Evolutionary conservation across 2,113 vertebrate species (phyloP).

Genomic region (Corythornis vintsioides): DNA sequence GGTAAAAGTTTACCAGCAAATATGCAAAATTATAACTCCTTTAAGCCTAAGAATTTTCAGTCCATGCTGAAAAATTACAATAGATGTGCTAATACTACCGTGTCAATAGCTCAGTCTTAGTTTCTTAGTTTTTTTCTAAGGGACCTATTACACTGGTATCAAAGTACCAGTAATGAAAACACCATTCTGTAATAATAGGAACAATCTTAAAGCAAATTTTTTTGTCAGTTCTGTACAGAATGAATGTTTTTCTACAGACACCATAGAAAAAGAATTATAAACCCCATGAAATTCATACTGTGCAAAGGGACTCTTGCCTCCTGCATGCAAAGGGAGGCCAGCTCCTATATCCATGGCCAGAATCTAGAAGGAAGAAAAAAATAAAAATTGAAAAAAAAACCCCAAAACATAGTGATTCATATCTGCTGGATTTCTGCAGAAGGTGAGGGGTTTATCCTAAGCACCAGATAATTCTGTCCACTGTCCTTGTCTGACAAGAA

Average conservation of each 20-base stretch:
- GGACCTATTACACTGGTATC: background rate
- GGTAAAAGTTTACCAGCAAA: background rate
- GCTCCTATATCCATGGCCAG: background rate
- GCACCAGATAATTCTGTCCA: background rate
- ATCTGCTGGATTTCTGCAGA: background rate
- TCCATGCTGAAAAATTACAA: background rate
- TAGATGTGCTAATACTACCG: background rate
- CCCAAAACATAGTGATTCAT: background rate
- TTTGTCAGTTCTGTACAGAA: background rate
- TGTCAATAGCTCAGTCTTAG: background rate
- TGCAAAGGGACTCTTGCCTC: background rate
- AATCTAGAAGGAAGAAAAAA: background rate
- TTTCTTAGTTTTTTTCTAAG: background rate
- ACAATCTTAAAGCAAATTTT: slow-evolving; percentile 42
- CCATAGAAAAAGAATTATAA: background rate
- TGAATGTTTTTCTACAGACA: background rate
- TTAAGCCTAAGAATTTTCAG: background rate
- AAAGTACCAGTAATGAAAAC: slow-evolving; percentile 2
- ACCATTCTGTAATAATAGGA: background rate
- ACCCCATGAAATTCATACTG: background rate
- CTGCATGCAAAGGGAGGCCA: background rate
- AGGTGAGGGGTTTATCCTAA: background rate
- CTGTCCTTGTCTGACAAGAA: background rate
- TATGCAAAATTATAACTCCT: background rate
- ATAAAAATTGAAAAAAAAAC: background rate